Conservation (phyloP, 2,113 vertebrate species). For the Phylloscopus whistleri region DNA sequence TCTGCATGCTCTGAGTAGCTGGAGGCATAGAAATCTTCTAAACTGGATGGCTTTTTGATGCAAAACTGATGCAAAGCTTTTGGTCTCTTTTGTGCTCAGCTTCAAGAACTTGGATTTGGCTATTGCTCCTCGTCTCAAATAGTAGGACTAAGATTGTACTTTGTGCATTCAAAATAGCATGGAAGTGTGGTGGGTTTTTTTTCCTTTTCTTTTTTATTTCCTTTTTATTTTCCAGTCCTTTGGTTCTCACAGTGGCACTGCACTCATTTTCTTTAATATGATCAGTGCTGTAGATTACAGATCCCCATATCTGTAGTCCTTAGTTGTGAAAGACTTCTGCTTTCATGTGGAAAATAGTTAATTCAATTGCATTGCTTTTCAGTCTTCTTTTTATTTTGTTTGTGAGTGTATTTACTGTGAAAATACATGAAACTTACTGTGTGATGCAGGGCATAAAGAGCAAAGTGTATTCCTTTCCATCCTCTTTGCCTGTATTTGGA, state of each 20-base stretch:
- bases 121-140: accelerated
- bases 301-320: not conserved
- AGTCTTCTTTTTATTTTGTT: not conserved
- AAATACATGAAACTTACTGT: not conserved
- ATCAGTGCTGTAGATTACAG: not conserved
- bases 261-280: not conserved
- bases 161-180: not conserved
- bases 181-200: accelerated
- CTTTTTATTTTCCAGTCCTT: not conserved
- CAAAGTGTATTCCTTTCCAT: not conserved
- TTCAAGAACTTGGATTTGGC: not conserved
- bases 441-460: not conserved
- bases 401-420: not conserved
- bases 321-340: not conserved
- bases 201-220: not conserved
- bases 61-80: not conserved
- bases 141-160: not conserved
- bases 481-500: not conserved
- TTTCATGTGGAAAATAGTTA: not conserved
- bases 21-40: not conserved
- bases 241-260: not conserved
- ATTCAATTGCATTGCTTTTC: not conserved
- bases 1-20: not conserved
- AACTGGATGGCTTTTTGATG: not conserved
- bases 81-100: not conserved